These are phyloP conservation scores for Sipha maydis DNA, from an alignment of 2,888 invertebrate genomes.

Conservation along the genomic window DNA sequence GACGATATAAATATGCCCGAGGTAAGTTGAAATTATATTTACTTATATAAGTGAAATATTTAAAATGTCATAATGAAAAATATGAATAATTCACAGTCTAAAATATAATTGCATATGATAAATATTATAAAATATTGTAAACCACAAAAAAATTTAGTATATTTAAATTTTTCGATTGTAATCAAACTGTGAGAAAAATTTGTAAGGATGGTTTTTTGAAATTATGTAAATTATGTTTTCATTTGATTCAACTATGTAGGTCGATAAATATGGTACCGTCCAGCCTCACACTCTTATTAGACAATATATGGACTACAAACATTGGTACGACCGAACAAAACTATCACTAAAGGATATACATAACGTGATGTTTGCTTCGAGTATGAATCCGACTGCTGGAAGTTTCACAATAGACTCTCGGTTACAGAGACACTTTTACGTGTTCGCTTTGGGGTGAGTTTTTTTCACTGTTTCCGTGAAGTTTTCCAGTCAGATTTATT, in stretches of 20 bases:
- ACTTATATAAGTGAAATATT: too few relatives aligned
- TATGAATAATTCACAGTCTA: not conserved
- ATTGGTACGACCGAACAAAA: constrained; percentile 94
- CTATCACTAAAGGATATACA: constrained; percentile 88
- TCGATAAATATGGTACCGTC: constrained; percentile 92
- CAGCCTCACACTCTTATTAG: constrained; percentile 94
- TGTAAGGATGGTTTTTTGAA: too few relatives aligned
- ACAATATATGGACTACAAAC: constrained; percentile 92
- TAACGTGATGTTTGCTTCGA: constrained; percentile 92
- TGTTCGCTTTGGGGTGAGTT: constrained; percentile 81
- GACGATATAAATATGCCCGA: constrained; percentile 98
- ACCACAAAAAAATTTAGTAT: not conserved
- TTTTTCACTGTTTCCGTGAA: not conserved
- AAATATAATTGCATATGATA: not conserved
- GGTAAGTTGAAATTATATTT: constrained; percentile 68
- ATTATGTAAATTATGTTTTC: not conserved
- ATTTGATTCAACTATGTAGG: constrained; percentile 66
- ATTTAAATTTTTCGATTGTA: not conserved
- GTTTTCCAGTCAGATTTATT: not conserved
- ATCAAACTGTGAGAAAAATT: too few relatives aligned
- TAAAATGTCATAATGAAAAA: not conserved
- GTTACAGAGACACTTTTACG: constrained; percentile 87
- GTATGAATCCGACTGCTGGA: constrained; percentile 97
- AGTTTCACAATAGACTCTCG: constrained; percentile 93
- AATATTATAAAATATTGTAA: not conserved